Conservation (phyloP, 2,888 invertebrate species). For the Acrobeloides nanus region DNA sequence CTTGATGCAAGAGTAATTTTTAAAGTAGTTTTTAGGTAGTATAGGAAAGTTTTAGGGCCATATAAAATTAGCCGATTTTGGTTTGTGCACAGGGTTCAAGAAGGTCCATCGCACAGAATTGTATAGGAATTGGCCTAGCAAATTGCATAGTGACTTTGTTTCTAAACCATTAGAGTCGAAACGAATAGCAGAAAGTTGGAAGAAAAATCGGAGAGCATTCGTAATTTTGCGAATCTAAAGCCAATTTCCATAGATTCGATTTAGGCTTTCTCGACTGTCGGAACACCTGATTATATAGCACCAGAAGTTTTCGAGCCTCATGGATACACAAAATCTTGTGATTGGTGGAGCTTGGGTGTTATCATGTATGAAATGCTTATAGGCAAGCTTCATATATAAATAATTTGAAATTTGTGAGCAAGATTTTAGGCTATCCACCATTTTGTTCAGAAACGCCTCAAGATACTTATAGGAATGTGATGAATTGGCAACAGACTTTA, state of each 20-base stretch:
- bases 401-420: not conserved
- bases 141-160: slow-evolving; percentile 52
- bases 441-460: slow-evolving; percentile 98
- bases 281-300: slow-evolving; percentile 98
- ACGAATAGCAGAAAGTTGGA: slow-evolving; percentile 96
- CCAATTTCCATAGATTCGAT: slow-evolving; percentile 10
- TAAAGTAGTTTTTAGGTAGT: not conserved
- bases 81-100: slow-evolving; percentile 94
- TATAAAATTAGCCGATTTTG: slow-evolving; percentile 95
- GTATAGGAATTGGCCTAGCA: slow-evolving; percentile 65
- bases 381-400: slow-evolving; percentile 61
- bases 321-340: slow-evolving; percentile 93
- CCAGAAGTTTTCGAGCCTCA: slow-evolving; percentile 92
- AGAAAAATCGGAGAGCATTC: slow-evolving; percentile 76
- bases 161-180: slow-evolving; percentile 85
- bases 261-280: slow-evolving; percentile 65
- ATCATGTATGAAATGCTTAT: slow-evolving; percentile 99
- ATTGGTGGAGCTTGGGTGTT: slow-evolving; percentile 99
- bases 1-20: slow-evolving; percentile 73
- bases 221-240: slow-evolving; percentile 20
- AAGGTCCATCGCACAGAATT: slow-evolving; percentile 98
- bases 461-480: slow-evolving; percentile 90
- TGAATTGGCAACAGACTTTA: slow-evolving; percentile 98
- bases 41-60: slow-evolving; percentile 67
- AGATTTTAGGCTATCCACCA: slow-evolving; percentile 77